Evolutionary conservation across 2,888 invertebrate genomes (phyloP).

Genomic region (Anticlea derivata): DNA sequence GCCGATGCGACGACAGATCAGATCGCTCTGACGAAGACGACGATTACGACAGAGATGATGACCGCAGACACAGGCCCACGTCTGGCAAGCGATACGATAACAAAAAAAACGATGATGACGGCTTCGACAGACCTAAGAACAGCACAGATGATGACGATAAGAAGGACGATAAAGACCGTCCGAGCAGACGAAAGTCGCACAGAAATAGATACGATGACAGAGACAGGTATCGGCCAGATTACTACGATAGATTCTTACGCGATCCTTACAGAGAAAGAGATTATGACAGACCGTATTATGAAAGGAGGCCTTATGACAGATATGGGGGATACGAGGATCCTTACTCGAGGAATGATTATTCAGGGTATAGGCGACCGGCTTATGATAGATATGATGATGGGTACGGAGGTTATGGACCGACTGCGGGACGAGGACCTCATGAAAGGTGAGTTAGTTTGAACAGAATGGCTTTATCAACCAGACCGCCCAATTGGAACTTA

Average conservation of each 20-base stretch:
- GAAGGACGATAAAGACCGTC: conserved; percentile 61
- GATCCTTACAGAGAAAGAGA: conserved; percentile 69
- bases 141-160: conserved; percentile 66
- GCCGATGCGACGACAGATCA: conserved; percentile 56
- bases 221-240: conserved; percentile 72
- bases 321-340: conserved; percentile 50
- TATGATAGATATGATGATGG: conserved; percentile 68
- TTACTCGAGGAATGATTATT: conserved; percentile 51
- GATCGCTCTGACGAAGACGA: conserved; percentile 52
- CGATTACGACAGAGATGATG: conserved; percentile 58
- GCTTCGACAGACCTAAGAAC: conserved; percentile 53
- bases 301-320: conserved; percentile 66
- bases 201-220: conserved; percentile 64
- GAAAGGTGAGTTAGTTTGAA: conserved; percentile 66
- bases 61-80: conserved; percentile 61
- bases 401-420: conserved; percentile 64
- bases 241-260: conserved; percentile 70
- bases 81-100: conserved; percentile 67
- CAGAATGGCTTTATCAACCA: too few relatives aligned
- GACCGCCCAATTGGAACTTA: too few relatives aligned
- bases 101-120: conserved; percentile 56
- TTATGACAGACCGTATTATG: conserved; percentile 56
- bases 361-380: conserved; percentile 60
- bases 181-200: conserved; percentile 45
- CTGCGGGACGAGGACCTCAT: conserved; percentile 72